Percentiles rank a stretch among this genome's conserved stretches.
Evolutionary conservation across 2,797 vertebrate genomes (phyloP).

Genomic region (Crenichthys baileyi): DNA sequence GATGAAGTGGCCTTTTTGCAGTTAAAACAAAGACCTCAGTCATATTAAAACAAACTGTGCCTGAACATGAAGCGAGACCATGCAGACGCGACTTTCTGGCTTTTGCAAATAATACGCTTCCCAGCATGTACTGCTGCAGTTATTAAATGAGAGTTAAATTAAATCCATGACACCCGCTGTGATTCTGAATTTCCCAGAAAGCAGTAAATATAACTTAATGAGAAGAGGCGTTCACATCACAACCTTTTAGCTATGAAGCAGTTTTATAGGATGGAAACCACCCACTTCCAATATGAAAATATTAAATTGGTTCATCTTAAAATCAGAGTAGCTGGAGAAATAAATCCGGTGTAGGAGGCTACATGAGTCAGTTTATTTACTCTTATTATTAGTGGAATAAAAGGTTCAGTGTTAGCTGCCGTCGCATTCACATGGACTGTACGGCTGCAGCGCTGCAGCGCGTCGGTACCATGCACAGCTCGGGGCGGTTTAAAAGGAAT

Average conservation of each 20-base stretch:
- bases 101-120: conserved; percentile 14
- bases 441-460: conserved; percentile 20
- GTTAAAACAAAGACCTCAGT: conserved; percentile 34
- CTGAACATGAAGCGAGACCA: conserved; percentile 2
- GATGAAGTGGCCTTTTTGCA: conserved; percentile 6
- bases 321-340: conserved; percentile 10
- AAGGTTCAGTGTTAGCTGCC: conserved; percentile 15
- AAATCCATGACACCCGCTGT: not conserved
- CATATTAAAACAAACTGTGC: conserved; percentile 13
- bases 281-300: conserved; percentile 28
- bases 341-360: conserved; percentile 20
- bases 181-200: conserved; percentile 39
- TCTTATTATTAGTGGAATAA: conserved; percentile 16
- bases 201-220: conserved; percentile 31
- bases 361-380: conserved; percentile 14
- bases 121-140: conserved; percentile 14
- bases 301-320: not conserved
- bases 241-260: conserved; percentile 17
- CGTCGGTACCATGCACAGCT: conserved; percentile 3
- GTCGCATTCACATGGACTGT: conserved; percentile 18
- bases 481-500: conserved; percentile 9
- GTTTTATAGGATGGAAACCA: conserved; percentile 29
- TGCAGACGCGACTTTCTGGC: not conserved
- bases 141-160: conserved; percentile 29
- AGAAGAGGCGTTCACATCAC: conserved; percentile 23